These are phyloP conservation scores for Thunnus maccoyii DNA, from an alignment of 2,113 vertebrate species.

Conservation along the genomic window DNA sequence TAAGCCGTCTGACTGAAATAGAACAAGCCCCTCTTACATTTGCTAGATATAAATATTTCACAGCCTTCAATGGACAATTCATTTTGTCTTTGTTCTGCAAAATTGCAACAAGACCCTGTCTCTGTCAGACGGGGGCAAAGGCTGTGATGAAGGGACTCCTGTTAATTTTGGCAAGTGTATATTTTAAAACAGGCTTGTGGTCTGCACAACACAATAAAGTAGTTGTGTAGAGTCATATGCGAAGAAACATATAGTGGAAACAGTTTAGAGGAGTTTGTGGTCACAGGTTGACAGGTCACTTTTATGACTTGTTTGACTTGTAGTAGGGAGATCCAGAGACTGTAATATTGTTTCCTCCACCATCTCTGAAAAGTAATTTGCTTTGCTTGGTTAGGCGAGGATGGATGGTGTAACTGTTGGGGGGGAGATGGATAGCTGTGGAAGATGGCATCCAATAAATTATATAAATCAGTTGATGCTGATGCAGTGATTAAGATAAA, in stretches of 20 bases:
- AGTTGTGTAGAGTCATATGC: neutral
- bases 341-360: neutral
- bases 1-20: conserved; percentile 26
- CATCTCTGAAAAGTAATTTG: conserved; percentile 16
- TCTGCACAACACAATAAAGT: neutral
- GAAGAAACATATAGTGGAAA: neutral
- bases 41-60: conserved; percentile 56
- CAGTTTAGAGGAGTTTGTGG: neutral
- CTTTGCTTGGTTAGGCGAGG: neutral
- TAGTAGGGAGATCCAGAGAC: neutral
- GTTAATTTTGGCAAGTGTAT: neutral
- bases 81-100: conserved; percentile 45
- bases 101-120: conserved; percentile 13
- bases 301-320: neutral
- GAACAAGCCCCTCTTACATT: conserved; percentile 45
- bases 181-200: neutral
- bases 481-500: neutral
- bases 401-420: neutral
- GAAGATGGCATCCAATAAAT: conserved; percentile 20
- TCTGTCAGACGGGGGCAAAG: neutral
- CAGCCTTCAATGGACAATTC: conserved; percentile 43
- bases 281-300: conserved; percentile 5
- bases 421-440: conserved; percentile 3
- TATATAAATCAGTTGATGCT: conserved; percentile 6
- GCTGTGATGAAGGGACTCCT: conserved; percentile 9